Percentiles rank a stretch among this genome's conserved stretches.
phyloP scores from a whole-genome alignment of 1,140 invertebrate genomes.

The Pygmarrhopalites habei region DNA sequence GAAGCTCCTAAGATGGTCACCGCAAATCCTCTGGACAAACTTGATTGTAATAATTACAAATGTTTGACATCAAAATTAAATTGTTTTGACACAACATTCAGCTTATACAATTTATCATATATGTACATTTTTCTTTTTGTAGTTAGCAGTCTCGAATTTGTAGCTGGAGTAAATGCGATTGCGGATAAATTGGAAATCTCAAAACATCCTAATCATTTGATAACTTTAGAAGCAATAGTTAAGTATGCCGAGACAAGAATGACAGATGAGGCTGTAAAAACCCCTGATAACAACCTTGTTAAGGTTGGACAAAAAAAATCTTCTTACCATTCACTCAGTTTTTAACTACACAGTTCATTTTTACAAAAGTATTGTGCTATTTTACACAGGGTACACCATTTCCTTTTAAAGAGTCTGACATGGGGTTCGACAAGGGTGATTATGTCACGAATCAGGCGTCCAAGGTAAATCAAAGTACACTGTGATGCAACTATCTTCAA shows the following conservation, averaged over 20 bases:
- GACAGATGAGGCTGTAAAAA: constrained; percentile 55
- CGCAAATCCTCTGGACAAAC: constrained; percentile 70
- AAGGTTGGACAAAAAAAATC: no score
- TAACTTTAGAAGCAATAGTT: constrained; percentile 66
- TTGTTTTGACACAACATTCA: no score
- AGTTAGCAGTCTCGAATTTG: constrained; percentile 78
- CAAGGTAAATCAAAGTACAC: no score
- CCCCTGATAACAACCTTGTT: constrained; percentile 46
- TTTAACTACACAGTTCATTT: no score
- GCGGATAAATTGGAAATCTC: constrained; percentile 71
- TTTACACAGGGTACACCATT: constrained; percentile 57
- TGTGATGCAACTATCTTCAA: no score
- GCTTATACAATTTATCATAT: no score
- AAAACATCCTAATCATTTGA: constrained; percentile 69
- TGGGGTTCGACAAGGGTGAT: constrained; percentile 64
- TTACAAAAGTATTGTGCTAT: no score
- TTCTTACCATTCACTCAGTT: no score
- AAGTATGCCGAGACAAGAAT: constrained; percentile 59
- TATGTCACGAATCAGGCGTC: constrained; percentile 66
- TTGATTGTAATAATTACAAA: constrained; percentile 65
- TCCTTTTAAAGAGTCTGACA: constrained; percentile 56
- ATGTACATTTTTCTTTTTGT: constrained; percentile 43
- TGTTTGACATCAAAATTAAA: no score
- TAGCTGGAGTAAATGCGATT: constrained; percentile 65
- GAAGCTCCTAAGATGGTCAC: constrained; percentile 60